Conservation (phyloP, 2,888 invertebrate genomes). For the Steromphala cineraria region DNA sequence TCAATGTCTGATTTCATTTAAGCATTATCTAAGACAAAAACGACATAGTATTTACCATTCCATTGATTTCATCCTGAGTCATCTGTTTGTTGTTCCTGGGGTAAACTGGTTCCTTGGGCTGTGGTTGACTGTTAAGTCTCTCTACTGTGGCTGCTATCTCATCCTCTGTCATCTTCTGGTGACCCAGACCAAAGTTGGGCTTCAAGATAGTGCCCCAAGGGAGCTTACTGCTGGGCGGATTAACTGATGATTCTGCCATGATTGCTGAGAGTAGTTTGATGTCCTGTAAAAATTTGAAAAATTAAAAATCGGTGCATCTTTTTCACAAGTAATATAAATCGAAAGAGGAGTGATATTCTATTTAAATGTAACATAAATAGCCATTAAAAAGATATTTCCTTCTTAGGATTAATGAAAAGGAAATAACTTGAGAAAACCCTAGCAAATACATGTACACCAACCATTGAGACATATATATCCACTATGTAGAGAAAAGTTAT, state of each 20-base stretch:
- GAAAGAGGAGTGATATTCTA: too few relatives aligned
- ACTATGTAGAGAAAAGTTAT: too few relatives aligned
- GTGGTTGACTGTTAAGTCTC: conserved; percentile 52
- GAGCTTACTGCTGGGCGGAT: conserved; percentile 60
- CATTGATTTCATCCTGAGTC: conserved; percentile 42
- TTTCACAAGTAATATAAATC: too few relatives aligned
- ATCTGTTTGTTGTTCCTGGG: conserved; percentile 44
- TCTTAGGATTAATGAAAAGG: too few relatives aligned
- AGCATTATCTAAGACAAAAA: too few relatives aligned
- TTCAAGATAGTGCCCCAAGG: conserved; percentile 73
- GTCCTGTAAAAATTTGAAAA: background rate
- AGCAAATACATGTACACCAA: too few relatives aligned
- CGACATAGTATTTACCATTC: conserved; percentile 52
- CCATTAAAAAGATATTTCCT: too few relatives aligned
- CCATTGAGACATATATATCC: too few relatives aligned
- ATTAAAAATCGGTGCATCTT: too few relatives aligned
- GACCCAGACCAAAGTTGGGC: conserved; percentile 69
- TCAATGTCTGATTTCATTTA: too few relatives aligned
- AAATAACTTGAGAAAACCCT: too few relatives aligned
- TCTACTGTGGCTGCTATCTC: conserved; percentile 67
- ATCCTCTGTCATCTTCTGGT: conserved; percentile 69
- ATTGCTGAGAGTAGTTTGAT: conserved; percentile 33
- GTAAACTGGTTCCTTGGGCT: conserved; percentile 41
- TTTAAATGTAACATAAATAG: too few relatives aligned
- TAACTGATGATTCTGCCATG: conserved; percentile 61